Evolutionary conservation across 2,888 invertebrate genomes (phyloP).

Genomic region (Epinotia nisella): DNA sequence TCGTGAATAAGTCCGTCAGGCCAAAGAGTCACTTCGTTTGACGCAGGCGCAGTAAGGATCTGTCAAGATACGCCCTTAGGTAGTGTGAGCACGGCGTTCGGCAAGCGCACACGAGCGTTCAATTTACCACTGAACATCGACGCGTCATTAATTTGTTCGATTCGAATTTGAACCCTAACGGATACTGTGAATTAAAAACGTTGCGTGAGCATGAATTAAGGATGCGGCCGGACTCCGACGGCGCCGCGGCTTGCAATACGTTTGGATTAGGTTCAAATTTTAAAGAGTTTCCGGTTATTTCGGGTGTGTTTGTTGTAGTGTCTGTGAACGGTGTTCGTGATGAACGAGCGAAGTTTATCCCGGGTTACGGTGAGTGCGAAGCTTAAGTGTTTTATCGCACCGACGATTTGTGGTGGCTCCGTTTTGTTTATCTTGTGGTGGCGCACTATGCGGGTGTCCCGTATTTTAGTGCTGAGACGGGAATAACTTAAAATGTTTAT

Average conservation of each 20-base stretch:
- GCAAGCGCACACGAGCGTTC: constrained; percentile 60
- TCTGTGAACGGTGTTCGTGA: constrained; percentile 69
- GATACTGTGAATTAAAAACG: constrained; percentile 61
- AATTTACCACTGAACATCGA: constrained; percentile 51
- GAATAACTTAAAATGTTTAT: constrained; percentile 16
- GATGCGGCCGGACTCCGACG: constrained; percentile 50
- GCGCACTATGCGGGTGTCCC: constrained; percentile 32
- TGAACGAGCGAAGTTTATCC: constrained; percentile 68
- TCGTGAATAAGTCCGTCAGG: constrained; percentile 80
- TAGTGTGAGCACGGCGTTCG: constrained; percentile 72
- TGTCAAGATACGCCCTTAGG: constrained; percentile 74
- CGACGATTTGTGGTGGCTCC: constrained; percentile 39
- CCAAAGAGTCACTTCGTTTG: constrained; percentile 77
- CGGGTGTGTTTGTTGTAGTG: constrained; percentile 56
- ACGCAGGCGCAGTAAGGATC: constrained; percentile 76
- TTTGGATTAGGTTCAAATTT: constrained; percentile 50
- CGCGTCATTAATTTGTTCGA: constrained; percentile 63
- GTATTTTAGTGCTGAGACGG: constrained; percentile 1
- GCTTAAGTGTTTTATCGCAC: constrained; percentile 43
- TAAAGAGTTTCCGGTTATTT: constrained; percentile 52
- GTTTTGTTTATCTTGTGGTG: constrained; percentile 38
- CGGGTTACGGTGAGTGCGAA: constrained; percentile 67
- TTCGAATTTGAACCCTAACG: constrained; percentile 57
- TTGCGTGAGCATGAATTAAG: constrained; percentile 62
- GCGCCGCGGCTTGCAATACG: constrained; percentile 46